Conservation (phyloP, 2,888 invertebrate genomes). For the Apodemia zela region DNA sequence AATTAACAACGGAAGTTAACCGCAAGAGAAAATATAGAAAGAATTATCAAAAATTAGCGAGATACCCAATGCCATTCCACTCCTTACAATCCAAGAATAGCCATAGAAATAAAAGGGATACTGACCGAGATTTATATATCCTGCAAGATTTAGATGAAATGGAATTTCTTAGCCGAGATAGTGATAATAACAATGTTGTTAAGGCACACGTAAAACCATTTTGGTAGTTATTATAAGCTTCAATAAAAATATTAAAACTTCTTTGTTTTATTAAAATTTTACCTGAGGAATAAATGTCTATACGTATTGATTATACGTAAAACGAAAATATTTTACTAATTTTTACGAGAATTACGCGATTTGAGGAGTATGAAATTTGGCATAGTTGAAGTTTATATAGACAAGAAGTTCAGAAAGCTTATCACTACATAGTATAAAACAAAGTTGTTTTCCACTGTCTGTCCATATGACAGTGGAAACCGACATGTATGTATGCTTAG, state of each 20-base stretch:
- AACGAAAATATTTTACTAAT: too few species aligned
- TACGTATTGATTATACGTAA: too few species aligned
- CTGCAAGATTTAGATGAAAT: conserved; percentile 61
- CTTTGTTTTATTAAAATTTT: neutral
- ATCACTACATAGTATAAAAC: too few species aligned
- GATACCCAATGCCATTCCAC: conserved; percentile 59
- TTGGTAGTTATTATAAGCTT: conserved; percentile 41
- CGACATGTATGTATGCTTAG: too few species aligned
- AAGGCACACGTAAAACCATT: conserved; percentile 52
- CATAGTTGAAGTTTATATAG: too few species aligned
- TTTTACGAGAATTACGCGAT: too few species aligned
- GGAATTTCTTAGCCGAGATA: conserved; percentile 48
- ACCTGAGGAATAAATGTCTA: too few species aligned
- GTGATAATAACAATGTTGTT: conserved; percentile 44
- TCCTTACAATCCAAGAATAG: conserved; percentile 39
- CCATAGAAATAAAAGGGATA: conserved; percentile 29
- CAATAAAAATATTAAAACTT: neutral
- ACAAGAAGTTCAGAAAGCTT: too few species aligned
- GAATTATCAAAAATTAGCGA: conserved; percentile 39
- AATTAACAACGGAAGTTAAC: conserved; percentile 41
- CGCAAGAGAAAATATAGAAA: conserved; percentile 46
- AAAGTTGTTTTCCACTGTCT: too few species aligned
- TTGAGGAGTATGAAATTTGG: too few species aligned
- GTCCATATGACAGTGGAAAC: too few species aligned
- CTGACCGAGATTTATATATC: conserved; percentile 46